Percentiles rank a stretch among this genome's conserved stretches.
Conservation (phyloP, 2,888 invertebrate genomes). For the Acanthosepion pharaonis region DNA sequence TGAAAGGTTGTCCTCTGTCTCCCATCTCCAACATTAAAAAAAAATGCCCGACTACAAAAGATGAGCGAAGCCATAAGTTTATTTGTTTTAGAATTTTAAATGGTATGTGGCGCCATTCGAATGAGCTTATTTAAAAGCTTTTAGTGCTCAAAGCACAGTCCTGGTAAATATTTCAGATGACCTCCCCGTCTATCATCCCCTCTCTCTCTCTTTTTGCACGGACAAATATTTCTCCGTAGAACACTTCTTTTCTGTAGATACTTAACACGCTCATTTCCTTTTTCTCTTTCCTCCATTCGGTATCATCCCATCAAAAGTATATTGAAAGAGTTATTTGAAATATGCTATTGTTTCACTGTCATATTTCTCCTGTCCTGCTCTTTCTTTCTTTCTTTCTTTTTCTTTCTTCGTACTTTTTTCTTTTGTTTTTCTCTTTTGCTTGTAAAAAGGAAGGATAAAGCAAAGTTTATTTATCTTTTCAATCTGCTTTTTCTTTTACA, state of each 20-base stretch:
- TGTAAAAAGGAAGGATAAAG: not conserved
- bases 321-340: not conserved
- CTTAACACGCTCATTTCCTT: not conserved
- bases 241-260: not conserved
- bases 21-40: too few species aligned
- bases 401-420: not conserved
- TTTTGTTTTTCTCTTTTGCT: not conserved
- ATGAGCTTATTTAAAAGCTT: not conserved
- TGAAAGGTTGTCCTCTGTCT: too few species aligned
- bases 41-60: not conserved
- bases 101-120: constrained; percentile 4
- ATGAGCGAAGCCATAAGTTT: not conserved
- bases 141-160: not conserved
- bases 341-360: not conserved
- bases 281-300: not conserved
- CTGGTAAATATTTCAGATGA: not conserved
- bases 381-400: not conserved
- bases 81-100: not conserved
- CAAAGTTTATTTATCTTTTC: not conserved
- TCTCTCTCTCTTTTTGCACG: not conserved
- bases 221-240: not conserved
- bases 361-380: not conserved
- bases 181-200: not conserved
- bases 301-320: constrained; percentile 22
- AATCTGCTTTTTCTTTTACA: not conserved